These are phyloP conservation scores for Apantesis nais DNA, from an alignment of 2,888 invertebrate species.

Conservation along the genomic window DNA sequence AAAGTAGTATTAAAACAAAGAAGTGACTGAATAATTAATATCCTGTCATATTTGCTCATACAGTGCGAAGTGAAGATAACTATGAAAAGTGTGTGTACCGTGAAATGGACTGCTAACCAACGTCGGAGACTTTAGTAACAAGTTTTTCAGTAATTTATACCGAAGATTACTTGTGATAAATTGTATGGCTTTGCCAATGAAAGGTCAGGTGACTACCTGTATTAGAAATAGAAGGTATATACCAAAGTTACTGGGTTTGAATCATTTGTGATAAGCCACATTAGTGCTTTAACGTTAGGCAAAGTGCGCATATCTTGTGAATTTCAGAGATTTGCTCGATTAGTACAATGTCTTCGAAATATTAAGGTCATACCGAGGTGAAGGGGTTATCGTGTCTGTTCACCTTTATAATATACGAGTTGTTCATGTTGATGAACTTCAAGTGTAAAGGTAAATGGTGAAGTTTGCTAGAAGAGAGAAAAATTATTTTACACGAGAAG, in stretches of 20 bases:
- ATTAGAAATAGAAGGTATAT: neutral
- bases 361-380: constrained; percentile 3
- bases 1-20: constrained; percentile 19
- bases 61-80: constrained; percentile 33
- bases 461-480: constrained; percentile 19
- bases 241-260: neutral
- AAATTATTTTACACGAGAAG: constrained; percentile 1
- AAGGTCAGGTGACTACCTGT: too few species aligned
- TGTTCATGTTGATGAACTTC: constrained; percentile 21
- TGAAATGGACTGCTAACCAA: constrained; percentile 20
- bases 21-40: constrained; percentile 29
- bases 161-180: constrained; percentile 7
- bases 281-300: neutral
- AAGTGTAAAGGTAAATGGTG: constrained; percentile 11
- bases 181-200: neutral
- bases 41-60: constrained; percentile 30
- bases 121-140: constrained; percentile 7
- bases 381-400: neutral
- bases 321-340: constrained; percentile 6
- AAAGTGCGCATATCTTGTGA: constrained; percentile 6
- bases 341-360: constrained; percentile 16
- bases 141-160: constrained; percentile 13
- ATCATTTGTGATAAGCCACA: neutral
- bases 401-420: constrained; percentile 25
- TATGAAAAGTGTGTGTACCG: constrained; percentile 35